Percentiles rank a stretch among this genome's conserved stretches.
Conservation (phyloP, 1,140 invertebrate species). For the Hypothenemus hampei region DNA sequence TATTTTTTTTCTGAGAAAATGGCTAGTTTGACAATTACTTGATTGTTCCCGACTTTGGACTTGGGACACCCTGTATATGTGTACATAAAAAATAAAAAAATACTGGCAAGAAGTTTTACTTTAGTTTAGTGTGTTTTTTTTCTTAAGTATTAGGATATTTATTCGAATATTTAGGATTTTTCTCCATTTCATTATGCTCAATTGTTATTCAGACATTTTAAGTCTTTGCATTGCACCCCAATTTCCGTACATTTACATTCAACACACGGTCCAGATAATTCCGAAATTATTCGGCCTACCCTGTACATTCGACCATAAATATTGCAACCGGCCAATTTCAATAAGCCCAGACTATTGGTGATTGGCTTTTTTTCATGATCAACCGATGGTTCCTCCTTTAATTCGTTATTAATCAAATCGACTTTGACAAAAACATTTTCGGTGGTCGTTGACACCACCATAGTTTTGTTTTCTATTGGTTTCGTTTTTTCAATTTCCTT, state of each 20-base stretch:
- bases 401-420: neutral
- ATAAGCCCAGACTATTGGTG: conserved; percentile 47
- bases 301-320: conserved; percentile 88
- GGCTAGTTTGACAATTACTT: too few species aligned
- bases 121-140: too few species aligned
- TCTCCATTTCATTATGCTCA: too few species aligned
- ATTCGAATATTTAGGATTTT: too few species aligned
- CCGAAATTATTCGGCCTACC: conserved; percentile 75
- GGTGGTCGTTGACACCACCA: neutral
- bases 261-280: conserved; percentile 75
- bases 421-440: neutral
- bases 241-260: conserved; percentile 82
- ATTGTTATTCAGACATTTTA: conserved; percentile 53
- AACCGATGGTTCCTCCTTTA: neutral
- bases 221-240: conserved; percentile 76
- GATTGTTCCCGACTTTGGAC: too few species aligned
- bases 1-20: too few species aligned
- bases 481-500: conserved; percentile 3
- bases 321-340: conserved; percentile 84
- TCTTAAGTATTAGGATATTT: too few species aligned
- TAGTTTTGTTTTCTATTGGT: neutral
- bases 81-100: neutral
- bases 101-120: neutral
- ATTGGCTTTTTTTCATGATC: too few species aligned
- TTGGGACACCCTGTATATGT: too few species aligned